phyloP scores from a whole-genome alignment of 2,113 vertebrate species.

The Tenrec ecaudatus region DNA sequence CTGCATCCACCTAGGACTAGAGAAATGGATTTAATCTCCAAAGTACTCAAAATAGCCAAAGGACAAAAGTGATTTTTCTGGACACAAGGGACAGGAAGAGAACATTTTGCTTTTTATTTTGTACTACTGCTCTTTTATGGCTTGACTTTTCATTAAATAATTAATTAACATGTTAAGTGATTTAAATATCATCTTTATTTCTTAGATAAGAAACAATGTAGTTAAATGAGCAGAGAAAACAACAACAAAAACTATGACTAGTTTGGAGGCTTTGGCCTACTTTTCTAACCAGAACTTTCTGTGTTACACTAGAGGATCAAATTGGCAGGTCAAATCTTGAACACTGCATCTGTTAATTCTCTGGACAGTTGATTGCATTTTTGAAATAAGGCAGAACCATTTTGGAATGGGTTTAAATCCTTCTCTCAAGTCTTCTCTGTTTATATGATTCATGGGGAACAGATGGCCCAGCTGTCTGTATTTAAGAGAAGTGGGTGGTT shows the following conservation, averaged over 20 bases:
- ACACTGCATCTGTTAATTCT: slow-evolving; percentile 68
- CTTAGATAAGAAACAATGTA: slow-evolving; percentile 24
- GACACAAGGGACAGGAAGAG: not conserved
- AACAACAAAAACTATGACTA: slow-evolving; percentile 53
- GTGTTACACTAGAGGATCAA: slow-evolving; percentile 57
- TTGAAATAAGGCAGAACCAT: slow-evolving; percentile 65
- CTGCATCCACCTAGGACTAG: not conserved
- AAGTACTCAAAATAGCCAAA: slow-evolving; percentile 36
- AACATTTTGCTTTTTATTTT: slow-evolving; percentile 53
- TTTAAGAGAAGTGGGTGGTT: slow-evolving; percentile 76
- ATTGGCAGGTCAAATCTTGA: slow-evolving; percentile 70
- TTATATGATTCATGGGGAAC: slow-evolving; percentile 86
- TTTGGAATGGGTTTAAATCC: slow-evolving; percentile 81
- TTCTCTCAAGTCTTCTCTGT: slow-evolving; percentile 80
- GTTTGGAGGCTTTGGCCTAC: slow-evolving; percentile 63
- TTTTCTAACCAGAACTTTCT: slow-evolving; percentile 69
- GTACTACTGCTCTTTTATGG: not conserved
- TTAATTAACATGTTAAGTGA: not conserved
- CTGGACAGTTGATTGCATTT: slow-evolving; percentile 73
- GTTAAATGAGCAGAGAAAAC: slow-evolving; percentile 51
- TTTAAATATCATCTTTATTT: not conserved
- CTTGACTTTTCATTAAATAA: slow-evolving; percentile 28
- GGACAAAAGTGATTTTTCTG: slow-evolving; percentile 43
- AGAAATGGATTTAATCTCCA: slow-evolving; percentile 36
- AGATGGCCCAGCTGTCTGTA: slow-evolving; percentile 83